phyloP scores from a whole-genome alignment of 2,888 invertebrate species.

The Schrankia costaestrigalis region DNA sequence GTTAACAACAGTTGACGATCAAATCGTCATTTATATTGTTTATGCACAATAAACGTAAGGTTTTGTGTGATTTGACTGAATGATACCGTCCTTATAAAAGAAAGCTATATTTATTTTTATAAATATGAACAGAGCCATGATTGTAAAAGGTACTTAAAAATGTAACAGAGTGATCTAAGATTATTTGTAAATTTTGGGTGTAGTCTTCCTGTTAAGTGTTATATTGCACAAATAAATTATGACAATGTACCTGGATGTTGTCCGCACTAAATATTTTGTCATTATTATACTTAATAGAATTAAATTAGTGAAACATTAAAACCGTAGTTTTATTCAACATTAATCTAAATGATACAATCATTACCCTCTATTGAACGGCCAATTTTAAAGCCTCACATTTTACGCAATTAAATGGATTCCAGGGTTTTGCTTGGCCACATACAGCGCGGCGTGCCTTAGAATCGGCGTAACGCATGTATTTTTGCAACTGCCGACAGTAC shows the following conservation, averaged over 20 bases:
- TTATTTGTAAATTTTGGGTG: slow-evolving; percentile 28
- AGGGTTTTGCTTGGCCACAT: too few species aligned
- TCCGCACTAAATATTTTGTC: slow-evolving; percentile 39
- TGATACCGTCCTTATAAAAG: slow-evolving; percentile 39
- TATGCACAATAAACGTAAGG: slow-evolving; percentile 10
- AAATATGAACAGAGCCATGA: slow-evolving; percentile 20
- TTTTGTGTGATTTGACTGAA: slow-evolving; percentile 43
- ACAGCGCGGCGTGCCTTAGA: too few species aligned
- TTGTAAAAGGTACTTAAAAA: too few species aligned
- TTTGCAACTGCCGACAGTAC: too few species aligned
- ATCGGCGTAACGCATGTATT: too few species aligned
- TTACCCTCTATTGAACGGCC: too few species aligned
- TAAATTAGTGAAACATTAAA: slow-evolving; percentile 20
- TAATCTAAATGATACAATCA: too few species aligned
- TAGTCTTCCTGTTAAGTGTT: slow-evolving; percentile 56
- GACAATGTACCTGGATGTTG: slow-evolving; percentile 32
- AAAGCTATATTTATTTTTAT: slow-evolving; percentile 42
- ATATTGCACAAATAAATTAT: slow-evolving; percentile 38
- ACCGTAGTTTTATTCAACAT: too few species aligned
- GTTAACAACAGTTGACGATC: slow-evolving; percentile 1
- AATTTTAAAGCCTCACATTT: too few species aligned
- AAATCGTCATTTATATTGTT: slow-evolving; percentile 7
- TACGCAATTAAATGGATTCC: too few species aligned
- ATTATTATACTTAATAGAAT: slow-evolving; percentile 19
- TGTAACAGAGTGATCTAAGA: too few species aligned